Percentiles rank a stretch among this genome's conserved stretches.
phyloP scores from a whole-genome alignment of 1,140 invertebrate species.

The Cyclargus thomasi region DNA sequence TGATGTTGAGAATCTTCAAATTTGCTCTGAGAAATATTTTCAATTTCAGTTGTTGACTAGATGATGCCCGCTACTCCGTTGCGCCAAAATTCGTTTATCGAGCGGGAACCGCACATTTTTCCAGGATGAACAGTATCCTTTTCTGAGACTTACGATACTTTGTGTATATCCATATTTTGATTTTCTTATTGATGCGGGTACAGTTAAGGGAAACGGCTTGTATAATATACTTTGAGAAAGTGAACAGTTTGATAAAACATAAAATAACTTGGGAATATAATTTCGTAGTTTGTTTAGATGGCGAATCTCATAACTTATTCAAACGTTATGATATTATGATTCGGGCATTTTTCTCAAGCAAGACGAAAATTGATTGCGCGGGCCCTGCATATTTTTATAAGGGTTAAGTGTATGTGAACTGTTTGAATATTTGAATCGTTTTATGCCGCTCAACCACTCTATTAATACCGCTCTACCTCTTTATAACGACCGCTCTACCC shows the following conservation, averaged over 20 bases:
- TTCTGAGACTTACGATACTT: no score
- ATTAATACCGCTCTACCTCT: no score
- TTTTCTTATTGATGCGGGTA: background rate
- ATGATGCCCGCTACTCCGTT: no score
- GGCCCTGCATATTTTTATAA: constrained; percentile 67
- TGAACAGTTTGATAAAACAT: background rate
- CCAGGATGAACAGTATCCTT: no score
- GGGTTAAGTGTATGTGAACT: constrained; percentile 70
- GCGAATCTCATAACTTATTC: background rate
- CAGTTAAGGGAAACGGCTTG: no score
- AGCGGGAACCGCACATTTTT: no score
- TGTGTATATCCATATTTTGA: background rate
- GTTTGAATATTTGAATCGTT: constrained; percentile 68
- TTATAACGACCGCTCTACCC: no score
- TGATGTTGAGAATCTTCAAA: background rate
- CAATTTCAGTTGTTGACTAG: background rate
- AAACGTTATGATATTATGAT: background rate
- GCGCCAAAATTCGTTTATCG: no score
- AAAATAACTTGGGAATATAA: background rate
- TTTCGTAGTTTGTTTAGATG: no score
- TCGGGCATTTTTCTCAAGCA: constrained; percentile 30
- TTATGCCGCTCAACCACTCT: background rate
- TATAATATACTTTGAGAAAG: background rate
- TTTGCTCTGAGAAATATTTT: background rate
- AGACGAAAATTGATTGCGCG: constrained; percentile 50